Conservation (phyloP, 1,140 invertebrate species). For the Drosophila pseudoobscura region DNA sequence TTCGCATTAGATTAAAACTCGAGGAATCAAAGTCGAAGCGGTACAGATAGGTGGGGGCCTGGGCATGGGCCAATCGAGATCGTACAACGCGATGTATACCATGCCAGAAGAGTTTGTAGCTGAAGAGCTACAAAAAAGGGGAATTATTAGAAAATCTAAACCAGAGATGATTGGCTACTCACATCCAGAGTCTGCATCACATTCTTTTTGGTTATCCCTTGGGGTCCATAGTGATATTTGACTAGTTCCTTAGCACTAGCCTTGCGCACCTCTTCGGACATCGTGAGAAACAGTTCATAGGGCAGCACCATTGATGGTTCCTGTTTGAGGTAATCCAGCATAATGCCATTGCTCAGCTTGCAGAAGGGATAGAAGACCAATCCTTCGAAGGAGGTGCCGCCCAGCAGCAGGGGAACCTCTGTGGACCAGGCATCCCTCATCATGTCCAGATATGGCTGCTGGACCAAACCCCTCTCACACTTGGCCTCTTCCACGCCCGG, state of each 20-base stretch:
- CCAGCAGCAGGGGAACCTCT: constrained; percentile 80
- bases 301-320: constrained; percentile 55
- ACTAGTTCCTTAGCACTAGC: constrained; percentile 20
- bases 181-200: constrained; percentile 58
- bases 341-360: constrained; percentile 39
- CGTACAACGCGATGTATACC: constrained; percentile 73
- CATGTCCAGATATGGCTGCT: constrained; percentile 48
- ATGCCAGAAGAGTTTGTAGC: constrained; percentile 82
- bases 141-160: not conserved
- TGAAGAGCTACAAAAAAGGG: constrained; percentile 42
- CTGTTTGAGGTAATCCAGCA: constrained; percentile 44
- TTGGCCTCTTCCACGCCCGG: constrained; percentile 67
- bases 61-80: constrained; percentile 63
- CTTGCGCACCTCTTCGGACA: constrained; percentile 24
- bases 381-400: constrained; percentile 77
- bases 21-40: constrained; percentile 83
- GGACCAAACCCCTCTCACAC: constrained; percentile 25
- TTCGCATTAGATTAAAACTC: constrained; percentile 58
- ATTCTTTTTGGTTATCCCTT: constrained; percentile 44
- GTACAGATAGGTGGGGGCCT: constrained; percentile 82
- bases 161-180: constrained; percentile 2
- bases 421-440: constrained; percentile 69
- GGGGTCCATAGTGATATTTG: constrained; percentile 49
- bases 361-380: constrained; percentile 55
- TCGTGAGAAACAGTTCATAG: constrained; percentile 40